Evolutionary conservation across 2,113 vertebrate genomes (phyloP).

Genomic region (Canis aureus): DNA sequence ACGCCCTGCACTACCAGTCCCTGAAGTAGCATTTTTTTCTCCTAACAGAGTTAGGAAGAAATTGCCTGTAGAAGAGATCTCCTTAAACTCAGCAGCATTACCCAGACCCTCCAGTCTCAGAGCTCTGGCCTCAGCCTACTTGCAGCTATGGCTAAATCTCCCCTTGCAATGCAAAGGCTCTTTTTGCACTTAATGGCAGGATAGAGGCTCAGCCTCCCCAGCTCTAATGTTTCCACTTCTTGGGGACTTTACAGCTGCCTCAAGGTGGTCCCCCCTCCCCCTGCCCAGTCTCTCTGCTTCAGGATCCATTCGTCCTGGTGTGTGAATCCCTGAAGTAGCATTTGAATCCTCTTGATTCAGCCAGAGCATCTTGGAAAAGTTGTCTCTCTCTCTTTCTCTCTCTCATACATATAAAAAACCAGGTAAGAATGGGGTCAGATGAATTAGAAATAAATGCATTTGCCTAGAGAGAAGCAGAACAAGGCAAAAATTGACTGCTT

Average conservation of each 20-base stretch:
- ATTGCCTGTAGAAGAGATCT: neutral
- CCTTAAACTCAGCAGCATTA: neutral
- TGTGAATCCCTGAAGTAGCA: constrained; percentile 41
- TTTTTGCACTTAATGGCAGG: neutral
- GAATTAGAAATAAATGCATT: constrained; percentile 45
- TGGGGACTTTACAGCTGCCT: neutral
- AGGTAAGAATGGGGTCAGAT: neutral
- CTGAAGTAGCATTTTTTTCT: neutral
- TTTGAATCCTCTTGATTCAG: constrained; percentile 46
- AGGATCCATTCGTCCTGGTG: neutral
- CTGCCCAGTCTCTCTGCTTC: neutral
- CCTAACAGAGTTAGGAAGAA: neutral
- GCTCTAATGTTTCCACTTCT: constrained; percentile 14
- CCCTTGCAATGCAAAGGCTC: neutral
- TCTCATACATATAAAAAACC: neutral
- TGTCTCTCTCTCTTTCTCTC: neutral
- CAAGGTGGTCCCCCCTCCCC: neutral
- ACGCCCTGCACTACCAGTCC: neutral
- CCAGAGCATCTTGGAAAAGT: constrained; percentile 42
- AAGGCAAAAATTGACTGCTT: neutral
- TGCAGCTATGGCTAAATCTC: neutral
- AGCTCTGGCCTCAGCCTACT: neutral
- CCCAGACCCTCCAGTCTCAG: neutral
- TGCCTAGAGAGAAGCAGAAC: constrained; percentile 14
- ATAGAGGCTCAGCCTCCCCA: neutral